Conservation (phyloP, 1,140 invertebrate genomes). For the Nephila pilipes region DNA sequence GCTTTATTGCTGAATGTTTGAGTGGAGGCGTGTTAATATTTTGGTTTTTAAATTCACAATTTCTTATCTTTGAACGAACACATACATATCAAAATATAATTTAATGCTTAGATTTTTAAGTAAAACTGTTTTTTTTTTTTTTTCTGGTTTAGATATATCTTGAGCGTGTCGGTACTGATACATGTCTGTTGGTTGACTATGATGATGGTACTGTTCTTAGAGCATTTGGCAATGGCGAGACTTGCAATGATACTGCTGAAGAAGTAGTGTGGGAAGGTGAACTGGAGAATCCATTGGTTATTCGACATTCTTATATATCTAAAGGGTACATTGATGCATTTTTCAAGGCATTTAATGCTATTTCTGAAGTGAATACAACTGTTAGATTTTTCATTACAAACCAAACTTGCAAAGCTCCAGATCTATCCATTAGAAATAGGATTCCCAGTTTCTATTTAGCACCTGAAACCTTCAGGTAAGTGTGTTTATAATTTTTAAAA, state of each 20-base stretch:
- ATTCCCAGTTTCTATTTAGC: slow-evolving; percentile 63
- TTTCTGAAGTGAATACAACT: slow-evolving; percentile 77
- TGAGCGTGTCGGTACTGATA: slow-evolving; percentile 79
- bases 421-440: slow-evolving; percentile 79
- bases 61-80: too few species aligned
- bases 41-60: too few species aligned
- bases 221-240: slow-evolving; percentile 73
- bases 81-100: too few species aligned
- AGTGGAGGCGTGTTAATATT: too few species aligned
- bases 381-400: slow-evolving; percentile 78
- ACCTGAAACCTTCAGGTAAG: slow-evolving; percentile 67
- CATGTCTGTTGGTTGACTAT: slow-evolving; percentile 81
- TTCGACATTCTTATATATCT: slow-evolving; percentile 79
- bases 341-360: slow-evolving; percentile 79
- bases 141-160: slow-evolving; percentile 66
- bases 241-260: slow-evolving; percentile 76
- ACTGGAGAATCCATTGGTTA: slow-evolving; percentile 72
- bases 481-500: neutral
- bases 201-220: slow-evolving; percentile 79
- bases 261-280: slow-evolving; percentile 76
- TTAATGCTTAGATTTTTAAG: neutral
- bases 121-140: neutral
- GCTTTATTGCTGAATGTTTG: too few species aligned
- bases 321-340: slow-evolving; percentile 79
- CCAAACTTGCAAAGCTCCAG: slow-evolving; percentile 80